Conservation (phyloP, 1,140 invertebrate species). For the Philopotamus ludificatus region DNA sequence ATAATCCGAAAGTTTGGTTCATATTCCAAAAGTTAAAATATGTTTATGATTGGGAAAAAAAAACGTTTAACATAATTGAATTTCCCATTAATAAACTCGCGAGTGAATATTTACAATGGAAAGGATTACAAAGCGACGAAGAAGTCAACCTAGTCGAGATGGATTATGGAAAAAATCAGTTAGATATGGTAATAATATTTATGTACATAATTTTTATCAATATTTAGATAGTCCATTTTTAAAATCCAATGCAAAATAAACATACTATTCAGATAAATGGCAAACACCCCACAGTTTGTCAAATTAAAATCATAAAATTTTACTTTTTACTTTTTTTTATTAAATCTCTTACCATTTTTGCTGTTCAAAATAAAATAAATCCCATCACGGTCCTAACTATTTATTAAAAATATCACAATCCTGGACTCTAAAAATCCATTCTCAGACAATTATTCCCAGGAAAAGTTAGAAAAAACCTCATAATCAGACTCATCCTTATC, state of each 20-base stretch:
- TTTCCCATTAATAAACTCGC: slow-evolving; percentile 78
- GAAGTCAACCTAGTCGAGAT: slow-evolving; percentile 72
- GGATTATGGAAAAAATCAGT: slow-evolving; percentile 88
- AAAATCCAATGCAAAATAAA: too few relatives aligned
- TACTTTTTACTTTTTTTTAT: background rate
- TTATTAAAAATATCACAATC: too few relatives aligned
- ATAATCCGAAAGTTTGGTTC: slow-evolving; percentile 70
- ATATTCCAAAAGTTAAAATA: slow-evolving; percentile 98
- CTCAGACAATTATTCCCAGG: too few relatives aligned
- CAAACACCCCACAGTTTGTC: too few relatives aligned
- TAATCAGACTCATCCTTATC: too few relatives aligned
- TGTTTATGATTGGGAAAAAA: slow-evolving; percentile 78
- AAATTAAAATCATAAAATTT: background rate
- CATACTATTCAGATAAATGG: too few relatives aligned
- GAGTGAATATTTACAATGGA: slow-evolving; percentile 78
- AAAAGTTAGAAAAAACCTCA: too few relatives aligned
- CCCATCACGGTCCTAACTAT: too few relatives aligned
- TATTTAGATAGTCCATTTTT: too few relatives aligned
- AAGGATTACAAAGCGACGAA: slow-evolving; percentile 82
- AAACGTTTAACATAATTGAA: slow-evolving; percentile 74
- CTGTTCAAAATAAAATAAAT: too few relatives aligned
- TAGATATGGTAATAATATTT: slow-evolving; percentile 60
- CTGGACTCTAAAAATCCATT: too few relatives aligned
- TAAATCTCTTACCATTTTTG: background rate
- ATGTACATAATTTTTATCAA: slow-evolving; percentile 8